phyloP scores from a whole-genome alignment of 2,797 vertebrate genomes.

The Diplodus sargus region DNA sequence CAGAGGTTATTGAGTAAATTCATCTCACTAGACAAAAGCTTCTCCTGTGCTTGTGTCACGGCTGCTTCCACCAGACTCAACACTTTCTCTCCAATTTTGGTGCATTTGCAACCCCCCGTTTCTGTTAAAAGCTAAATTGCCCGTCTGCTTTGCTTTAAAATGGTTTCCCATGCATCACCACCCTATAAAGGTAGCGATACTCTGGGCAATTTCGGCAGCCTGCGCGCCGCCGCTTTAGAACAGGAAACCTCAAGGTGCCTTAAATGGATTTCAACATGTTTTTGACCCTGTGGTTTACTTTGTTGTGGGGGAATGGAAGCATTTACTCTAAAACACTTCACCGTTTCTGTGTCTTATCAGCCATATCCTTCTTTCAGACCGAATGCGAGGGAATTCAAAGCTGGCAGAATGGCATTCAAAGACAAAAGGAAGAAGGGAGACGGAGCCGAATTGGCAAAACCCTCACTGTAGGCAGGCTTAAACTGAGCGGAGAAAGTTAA shows the following conservation, averaged over 20 bases:
- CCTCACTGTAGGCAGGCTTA: conserved; percentile 12
- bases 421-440: conserved; percentile 27
- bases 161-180: conserved; percentile 65
- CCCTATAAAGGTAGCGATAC: conserved; percentile 48
- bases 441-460: conserved; percentile 13
- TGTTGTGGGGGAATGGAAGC: conserved; percentile 52
- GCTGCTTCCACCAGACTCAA: conserved; percentile 58
- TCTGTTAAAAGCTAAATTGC: conserved; percentile 69
- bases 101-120: conserved; percentile 60
- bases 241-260: conserved; percentile 54
- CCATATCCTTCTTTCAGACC: conserved; percentile 47
- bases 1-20: conserved; percentile 73
- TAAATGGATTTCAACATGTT: conserved; percentile 65
- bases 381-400: conserved; percentile 39
- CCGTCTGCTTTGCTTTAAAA: conserved; percentile 60
- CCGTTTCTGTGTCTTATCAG: conserved; percentile 56
- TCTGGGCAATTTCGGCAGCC: conserved; percentile 40
- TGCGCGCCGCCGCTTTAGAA: conserved; percentile 29
- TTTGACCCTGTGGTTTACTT: conserved; percentile 57
- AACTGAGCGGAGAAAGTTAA: conserved; percentile 31
- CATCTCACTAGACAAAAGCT: conserved; percentile 72
- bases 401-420: conserved; percentile 26
- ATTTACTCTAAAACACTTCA: conserved; percentile 56
- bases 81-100: conserved; percentile 62
- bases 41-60: conserved; percentile 61